A percentile compares a stretch with the other conserved stretches of the same genome.
Conservation (phyloP, 1,140 invertebrate species). For the Drosophila insularis region DNA sequence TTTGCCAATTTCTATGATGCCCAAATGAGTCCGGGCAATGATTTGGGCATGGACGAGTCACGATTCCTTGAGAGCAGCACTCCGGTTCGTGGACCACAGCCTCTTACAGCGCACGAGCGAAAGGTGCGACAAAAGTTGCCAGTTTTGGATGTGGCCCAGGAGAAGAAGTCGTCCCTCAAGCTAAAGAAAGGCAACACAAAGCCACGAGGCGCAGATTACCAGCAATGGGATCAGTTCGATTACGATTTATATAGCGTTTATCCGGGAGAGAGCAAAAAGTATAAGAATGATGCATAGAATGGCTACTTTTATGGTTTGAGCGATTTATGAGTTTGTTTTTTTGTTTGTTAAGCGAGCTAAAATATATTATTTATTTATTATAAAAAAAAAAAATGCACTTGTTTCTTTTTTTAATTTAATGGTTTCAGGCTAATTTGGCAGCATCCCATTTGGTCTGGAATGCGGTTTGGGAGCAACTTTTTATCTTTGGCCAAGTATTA, state of each 20-base stretch:
- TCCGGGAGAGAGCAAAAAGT: constrained; percentile 70
- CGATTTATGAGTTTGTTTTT: constrained; percentile 52
- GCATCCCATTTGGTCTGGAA: constrained; percentile 26
- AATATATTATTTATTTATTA: constrained; percentile 81
- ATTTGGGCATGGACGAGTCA: constrained; percentile 74
- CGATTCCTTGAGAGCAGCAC: constrained; percentile 54
- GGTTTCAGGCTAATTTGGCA: constrained; percentile 27
- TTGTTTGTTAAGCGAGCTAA: constrained; percentile 56
- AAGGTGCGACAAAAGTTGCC: constrained; percentile 52
- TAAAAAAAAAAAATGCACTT: constrained; percentile 53
- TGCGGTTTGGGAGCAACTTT: constrained; percentile 42
- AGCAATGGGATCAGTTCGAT: constrained; percentile 78
- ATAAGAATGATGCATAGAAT: constrained; percentile 53
- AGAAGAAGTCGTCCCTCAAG: constrained; percentile 56
- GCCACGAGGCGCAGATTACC: constrained; percentile 47
- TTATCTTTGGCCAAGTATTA: constrained; percentile 20
- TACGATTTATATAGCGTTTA: constrained; percentile 74
- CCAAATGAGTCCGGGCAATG: constrained; percentile 46
- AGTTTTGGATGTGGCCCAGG: constrained; percentile 43
- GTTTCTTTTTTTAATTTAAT: not conserved
- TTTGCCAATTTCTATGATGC: constrained; percentile 69
- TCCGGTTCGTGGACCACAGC: constrained; percentile 55
- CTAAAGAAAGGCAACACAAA: constrained; percentile 68
- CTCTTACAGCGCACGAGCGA: constrained; percentile 49
- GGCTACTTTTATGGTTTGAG: constrained; percentile 1